Evolutionary conservation across 64 coral and sea anemone genomes (phyloP), one percentile per base, ranked within the genome.

Genomic region (Porites lutea): DNA sequence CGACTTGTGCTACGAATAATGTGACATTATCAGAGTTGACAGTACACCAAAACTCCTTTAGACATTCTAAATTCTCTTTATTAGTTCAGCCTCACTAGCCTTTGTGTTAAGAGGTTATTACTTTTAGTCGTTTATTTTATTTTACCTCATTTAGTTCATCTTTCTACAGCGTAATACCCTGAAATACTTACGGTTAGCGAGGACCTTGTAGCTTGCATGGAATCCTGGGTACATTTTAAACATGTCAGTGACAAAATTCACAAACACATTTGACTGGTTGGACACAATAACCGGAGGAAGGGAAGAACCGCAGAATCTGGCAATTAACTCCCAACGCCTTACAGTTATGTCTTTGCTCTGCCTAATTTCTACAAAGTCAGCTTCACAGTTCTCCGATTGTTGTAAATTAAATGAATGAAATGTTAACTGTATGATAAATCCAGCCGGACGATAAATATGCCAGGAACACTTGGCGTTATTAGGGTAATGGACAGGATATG

Each of bases 321-420:
- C 61, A 82, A 82, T 63, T 6, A 65, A 16, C 4, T 45, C 16
- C 3, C 2, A 2, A 3, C 6, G 5, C 11, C 2, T 10, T 4
- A 4, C 47, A 75, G 1, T 4, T 20, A 16, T 8, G 27, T 37
- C 27, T 37, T 37, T 37, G 4, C 79, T 60, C 46, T 84, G 7
- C 45, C 13, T 68, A 65, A 84, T 46, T 4, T 67, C 48, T 8
- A 84, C 81, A 68, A 52, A 84, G 48, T 84, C 81, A 2, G 6
- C 18, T 11, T 84, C 7, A 15, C 81, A 84, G 20, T 21, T n/a
- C 13, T 52, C 7, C 16, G 81, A 84, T 20, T 48, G 23, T 51
- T 84, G 16, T 44, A 84, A 52, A 14, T 21, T 15, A 23, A 84
- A 84, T 16, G 81, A 68, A 52, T 68, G 61, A 47, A 84, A 84